Evolutionary conservation across 2,113 vertebrate genomes (phyloP), one percentile per base, ranked within the genome.

Genomic region (Tapirus terrestris): DNA sequence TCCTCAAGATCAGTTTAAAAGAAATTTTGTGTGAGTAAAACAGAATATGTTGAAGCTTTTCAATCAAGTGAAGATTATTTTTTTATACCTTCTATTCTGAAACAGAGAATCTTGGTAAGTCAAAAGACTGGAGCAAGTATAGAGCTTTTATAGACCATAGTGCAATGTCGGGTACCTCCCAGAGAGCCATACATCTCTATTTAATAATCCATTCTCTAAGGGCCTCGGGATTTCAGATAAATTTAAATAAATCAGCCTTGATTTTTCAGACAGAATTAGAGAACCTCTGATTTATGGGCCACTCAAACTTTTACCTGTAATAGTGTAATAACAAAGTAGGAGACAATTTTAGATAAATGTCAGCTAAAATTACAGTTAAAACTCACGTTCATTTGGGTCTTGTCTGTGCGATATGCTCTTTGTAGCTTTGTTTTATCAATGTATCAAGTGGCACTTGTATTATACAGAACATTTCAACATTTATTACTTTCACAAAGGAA

Each of bases 181-280:
- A 81, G 39, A 89, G 45, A 97, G 58, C 80, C 80, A 95, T 95
- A 77, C 45, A 95, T 98, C 96, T 98, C 87, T 94, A 93, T 95
- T 98, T 97, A 98, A 92, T 94, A 91, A 91, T 77, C 76, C 36
- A 82, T 96, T 96, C 81, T 94, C 84, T 93, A 67, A 97, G 21
- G 56, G 73, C 67, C 75, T 95, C 91, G 65, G 84, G 77, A 92
- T 83, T 96, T 92, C 92, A 97, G 81, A 76, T 92, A 95, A 92
- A 98, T 98, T 98, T 97, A 92, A 98, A 98, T 95, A 97, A 87
- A 97, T 96, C 97, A 98, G 70, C 51, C 88, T 98, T 98, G 95
- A 98, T 96, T 98, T 98, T 95, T 96, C 92, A 98, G 95, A 96
- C 48, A 97, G 96, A 97, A 98, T 97, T 98, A 97, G 97, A 96